Percentiles rank a stretch among this genome's conserved stretches.
Evolutionary conservation across 2,888 invertebrate genomes (phyloP).

Genomic region (Pycnomerus fuliginosus): DNA sequence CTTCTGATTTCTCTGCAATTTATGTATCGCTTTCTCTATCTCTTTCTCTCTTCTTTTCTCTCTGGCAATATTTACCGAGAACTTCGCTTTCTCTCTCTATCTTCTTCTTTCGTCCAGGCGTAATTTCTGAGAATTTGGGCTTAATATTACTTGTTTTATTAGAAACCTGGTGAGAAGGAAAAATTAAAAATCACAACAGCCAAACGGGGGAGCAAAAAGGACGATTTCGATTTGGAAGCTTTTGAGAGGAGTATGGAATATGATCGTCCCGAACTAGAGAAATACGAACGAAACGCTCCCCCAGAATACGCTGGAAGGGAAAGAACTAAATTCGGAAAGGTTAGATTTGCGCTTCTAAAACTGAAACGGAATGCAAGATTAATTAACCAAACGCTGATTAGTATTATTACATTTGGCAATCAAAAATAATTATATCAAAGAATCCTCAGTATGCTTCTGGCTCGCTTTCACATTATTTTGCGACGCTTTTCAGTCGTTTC

Average conservation of each 20-base stretch:
- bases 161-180: conserved; percentile 41
- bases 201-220: conserved; percentile 38
- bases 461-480: conserved; percentile 24
- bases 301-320: conserved; percentile 55
- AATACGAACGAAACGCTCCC: conserved; percentile 58
- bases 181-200: conserved; percentile 34
- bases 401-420: conserved; percentile 24
- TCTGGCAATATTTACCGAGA: conserved; percentile 7
- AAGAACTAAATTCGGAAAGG: conserved; percentile 51
- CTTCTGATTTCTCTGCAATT: conserved; percentile 14
- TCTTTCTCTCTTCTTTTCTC: conserved; percentile 9
- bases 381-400: conserved; percentile 28
- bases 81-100: conserved; percentile 8
- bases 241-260: conserved; percentile 65
- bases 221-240: conserved; percentile 37
- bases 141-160: conserved; percentile 15
- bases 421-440: conserved; percentile 29
- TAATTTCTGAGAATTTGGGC: conserved; percentile 3
- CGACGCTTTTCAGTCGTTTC: conserved; percentile 18
- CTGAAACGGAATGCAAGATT: conserved; percentile 8
- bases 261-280: conserved; percentile 71
- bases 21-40: conserved; percentile 17
- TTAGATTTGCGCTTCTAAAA: too few relatives aligned
- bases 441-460: conserved; percentile 28
- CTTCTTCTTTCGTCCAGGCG: conserved; percentile 2